Conservation (phyloP, 2,113 vertebrate species). For the Edolisoma coerulescens region DNA sequence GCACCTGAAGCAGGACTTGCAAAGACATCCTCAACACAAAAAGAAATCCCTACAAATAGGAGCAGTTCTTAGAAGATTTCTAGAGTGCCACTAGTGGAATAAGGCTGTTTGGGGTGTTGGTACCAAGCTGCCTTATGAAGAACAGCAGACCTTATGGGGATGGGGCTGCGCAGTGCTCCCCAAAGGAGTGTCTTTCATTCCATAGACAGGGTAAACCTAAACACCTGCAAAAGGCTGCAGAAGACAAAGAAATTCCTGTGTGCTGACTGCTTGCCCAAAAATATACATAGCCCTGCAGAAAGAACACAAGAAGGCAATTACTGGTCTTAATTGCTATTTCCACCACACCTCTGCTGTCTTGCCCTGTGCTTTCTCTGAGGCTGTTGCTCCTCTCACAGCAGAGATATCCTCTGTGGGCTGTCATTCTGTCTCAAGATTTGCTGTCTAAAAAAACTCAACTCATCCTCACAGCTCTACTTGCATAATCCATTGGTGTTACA, state of each 20-base stretch:
- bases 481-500: neutral
- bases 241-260: neutral
- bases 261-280: neutral
- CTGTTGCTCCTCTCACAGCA: neutral
- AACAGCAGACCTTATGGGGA: neutral
- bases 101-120: neutral
- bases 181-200: neutral
- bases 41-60: neutral
- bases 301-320: neutral
- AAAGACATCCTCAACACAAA: neutral
- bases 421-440: neutral
- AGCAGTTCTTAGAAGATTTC: neutral
- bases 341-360: neutral
- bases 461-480: neutral
- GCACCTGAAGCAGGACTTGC: neutral
- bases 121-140: neutral
- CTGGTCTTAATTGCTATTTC: neutral
- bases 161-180: neutral
- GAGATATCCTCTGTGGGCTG: neutral
- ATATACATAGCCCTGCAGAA: neutral
- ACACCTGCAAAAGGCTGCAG: neutral
- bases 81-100: neutral
- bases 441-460: neutral
- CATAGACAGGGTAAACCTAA: neutral
- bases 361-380: neutral